These are phyloP conservation scores for Sebastes itinus DNA, from an alignment of 2,797 vertebrate species.

Conservation along the genomic window DNA sequence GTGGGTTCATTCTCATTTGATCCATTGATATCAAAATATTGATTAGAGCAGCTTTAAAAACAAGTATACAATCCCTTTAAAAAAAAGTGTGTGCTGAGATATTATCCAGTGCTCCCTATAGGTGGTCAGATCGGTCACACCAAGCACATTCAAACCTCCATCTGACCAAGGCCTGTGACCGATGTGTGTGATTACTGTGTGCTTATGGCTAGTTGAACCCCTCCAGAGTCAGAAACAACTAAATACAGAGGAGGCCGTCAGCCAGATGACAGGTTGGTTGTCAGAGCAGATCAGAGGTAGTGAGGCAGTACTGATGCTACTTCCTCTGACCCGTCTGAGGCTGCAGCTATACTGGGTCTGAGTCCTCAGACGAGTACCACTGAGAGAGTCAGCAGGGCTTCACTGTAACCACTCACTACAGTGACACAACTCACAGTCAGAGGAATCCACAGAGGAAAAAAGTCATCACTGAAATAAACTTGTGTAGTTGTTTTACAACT, in stretches of 20 bases:
- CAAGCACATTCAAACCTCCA: neutral
- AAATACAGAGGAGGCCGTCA: conserved; percentile 15
- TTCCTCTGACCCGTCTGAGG: conserved; percentile 15
- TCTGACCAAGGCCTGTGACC: neutral
- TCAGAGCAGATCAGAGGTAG: conserved; percentile 32
- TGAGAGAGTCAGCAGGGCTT: conserved; percentile 3
- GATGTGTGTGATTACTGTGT: conserved; percentile 1
- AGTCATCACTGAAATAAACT: neutral
- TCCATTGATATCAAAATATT: neutral
- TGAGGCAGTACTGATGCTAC: neutral
- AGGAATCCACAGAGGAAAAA: neutral
- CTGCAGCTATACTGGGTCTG: neutral
- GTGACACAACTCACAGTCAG: conserved; percentile 3
- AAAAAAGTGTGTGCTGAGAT: neutral
- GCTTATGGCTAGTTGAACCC: neutral
- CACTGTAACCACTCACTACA: neutral
- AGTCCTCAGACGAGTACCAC: conserved; percentile 7
- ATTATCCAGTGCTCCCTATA: neutral
- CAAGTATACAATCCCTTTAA: neutral
- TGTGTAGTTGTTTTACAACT: neutral
- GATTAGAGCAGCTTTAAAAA: neutral
- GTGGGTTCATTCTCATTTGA: neutral
- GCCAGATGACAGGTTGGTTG: conserved; percentile 11
- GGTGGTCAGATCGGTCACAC: neutral
- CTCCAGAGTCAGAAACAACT: conserved; percentile 1